Evolutionary conservation across 2,888 invertebrate species (phyloP).

Genomic region (Chaitophorus viminalis): DNA sequence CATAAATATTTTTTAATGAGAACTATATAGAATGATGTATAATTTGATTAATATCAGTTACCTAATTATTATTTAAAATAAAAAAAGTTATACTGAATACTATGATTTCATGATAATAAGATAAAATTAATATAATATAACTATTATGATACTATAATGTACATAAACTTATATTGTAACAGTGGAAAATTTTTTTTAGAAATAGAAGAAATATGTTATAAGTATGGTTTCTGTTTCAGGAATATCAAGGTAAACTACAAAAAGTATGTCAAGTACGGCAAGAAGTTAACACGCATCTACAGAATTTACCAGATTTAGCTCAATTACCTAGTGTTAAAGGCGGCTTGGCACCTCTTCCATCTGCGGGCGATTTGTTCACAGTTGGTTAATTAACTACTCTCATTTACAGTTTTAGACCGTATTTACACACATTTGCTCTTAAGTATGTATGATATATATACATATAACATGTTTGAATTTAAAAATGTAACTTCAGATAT

Average conservation of each 20-base stretch:
- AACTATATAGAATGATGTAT: no score
- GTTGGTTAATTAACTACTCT: constrained; percentile 66
- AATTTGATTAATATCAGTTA: no score
- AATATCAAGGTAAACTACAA: constrained; percentile 88
- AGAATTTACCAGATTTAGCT: constrained; percentile 92
- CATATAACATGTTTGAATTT: constrained; percentile 30
- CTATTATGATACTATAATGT: no score
- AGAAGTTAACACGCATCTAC: constrained; percentile 91
- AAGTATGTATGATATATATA: no score
- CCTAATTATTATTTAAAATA: no score
- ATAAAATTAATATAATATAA: no score
- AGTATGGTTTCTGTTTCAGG: constrained; percentile 72
- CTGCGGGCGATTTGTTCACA: constrained; percentile 94
- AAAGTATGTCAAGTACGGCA: constrained; percentile 87
- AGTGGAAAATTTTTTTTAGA: not conserved
- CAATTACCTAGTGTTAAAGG: constrained; percentile 92
- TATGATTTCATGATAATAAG: no score
- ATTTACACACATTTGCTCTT: not conserved
- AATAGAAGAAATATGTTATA: not conserved
- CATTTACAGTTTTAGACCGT: not conserved
- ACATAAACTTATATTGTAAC: not conserved
- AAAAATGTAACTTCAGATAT: not conserved
- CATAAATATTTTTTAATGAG: no score
- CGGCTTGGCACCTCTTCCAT: constrained; percentile 90
- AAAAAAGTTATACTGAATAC: no score